Evolutionary conservation across 2,113 vertebrate species (phyloP).

Genomic region (Ptyas mucosa): DNA sequence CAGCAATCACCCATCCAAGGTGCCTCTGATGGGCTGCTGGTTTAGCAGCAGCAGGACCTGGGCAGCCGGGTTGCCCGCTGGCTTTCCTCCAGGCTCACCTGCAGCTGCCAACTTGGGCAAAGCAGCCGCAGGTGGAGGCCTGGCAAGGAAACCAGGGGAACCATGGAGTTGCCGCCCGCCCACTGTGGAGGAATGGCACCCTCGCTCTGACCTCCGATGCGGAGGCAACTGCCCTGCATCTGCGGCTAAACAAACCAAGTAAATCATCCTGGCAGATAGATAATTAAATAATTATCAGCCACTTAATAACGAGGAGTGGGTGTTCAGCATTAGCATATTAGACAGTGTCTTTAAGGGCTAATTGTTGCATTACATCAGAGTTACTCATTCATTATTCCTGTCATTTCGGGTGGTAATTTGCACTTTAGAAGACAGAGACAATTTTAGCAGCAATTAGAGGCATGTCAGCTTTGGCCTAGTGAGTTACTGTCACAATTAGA

Average conservation of each 20-base stretch:
- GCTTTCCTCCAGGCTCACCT: constrained; percentile 27
- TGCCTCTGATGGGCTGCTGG: constrained; percentile 5
- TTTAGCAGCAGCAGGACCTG: constrained; percentile 18
- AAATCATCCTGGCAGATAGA: constrained; percentile 86
- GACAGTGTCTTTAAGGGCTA: constrained; percentile 84
- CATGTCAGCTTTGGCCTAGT: constrained; percentile 81
- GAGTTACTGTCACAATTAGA: constrained; percentile 85
- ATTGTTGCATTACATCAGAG: constrained; percentile 87
- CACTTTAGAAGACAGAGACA: constrained; percentile 84
- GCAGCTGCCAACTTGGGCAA: constrained; percentile 52
- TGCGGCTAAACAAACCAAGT: constrained; percentile 82
- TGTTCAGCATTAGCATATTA: constrained; percentile 82
- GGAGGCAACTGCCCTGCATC: constrained; percentile 67
- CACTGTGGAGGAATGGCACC: constrained; percentile 23
- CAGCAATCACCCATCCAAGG: background rate
- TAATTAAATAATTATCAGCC: constrained; percentile 90
- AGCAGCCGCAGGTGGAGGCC: constrained; percentile 13
- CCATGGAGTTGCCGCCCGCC: background rate
- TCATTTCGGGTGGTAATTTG: constrained; percentile 86
- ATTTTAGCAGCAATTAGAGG: constrained; percentile 88
- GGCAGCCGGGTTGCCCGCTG: background rate
- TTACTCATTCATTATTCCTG: constrained; percentile 87
- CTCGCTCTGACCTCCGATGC: constrained; percentile 67
- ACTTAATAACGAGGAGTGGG: constrained; percentile 84
- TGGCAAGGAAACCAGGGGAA: background rate